Base-by-base conservation (phyloP, 2,113 vertebrate genomes). In the Motacilla tschutschensis region DNA sequence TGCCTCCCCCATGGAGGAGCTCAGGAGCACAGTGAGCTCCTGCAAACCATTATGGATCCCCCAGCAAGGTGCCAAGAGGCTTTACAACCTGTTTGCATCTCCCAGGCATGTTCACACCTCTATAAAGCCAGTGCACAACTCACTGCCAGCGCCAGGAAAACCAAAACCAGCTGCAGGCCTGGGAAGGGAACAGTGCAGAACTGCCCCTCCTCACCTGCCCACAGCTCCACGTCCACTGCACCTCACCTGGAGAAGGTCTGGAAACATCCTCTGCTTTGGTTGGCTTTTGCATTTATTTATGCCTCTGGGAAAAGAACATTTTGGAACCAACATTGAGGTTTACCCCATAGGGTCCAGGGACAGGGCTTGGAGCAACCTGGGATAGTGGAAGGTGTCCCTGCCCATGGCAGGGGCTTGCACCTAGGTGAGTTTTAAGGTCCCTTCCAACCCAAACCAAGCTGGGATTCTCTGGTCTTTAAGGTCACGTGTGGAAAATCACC, bases 21-120 rank as follows among this genome's bases (percentile, higher is more conserved):
- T 59, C 7, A 1, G 50, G 43, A 69, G 35, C 14, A 40, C 0
- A 4, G 43, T 21, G 0, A 1, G 77, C 38, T 95, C 72, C 93
- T 95, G 94, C 89, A 91, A 93, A 87, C 81, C 87, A 92, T 94
- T 92, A 93, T 3, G 75, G 87, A 66, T 82, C 84, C 64, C 72
- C 89, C 87, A 73, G 75, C 69, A 90, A 93, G 89, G 91, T 94
- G 84, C 89, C 87, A 93, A 91, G 87, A 89, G 77, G 58, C 88
- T 95, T 94, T 95, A 94, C 85, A 94, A 93, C 73, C 91, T 93
- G 91, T 83, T 83, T 92, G 92, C 89, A 92, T 92, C 94, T 92
- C 79, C 85, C 79, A 88, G 85, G 89, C 94, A 82, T 92, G 94
- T 95, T 95, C 83, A 94, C 92, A 92, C 92, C 80, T 79, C 94